A percentile compares a stretch with the other conserved stretches of the same genome.
These are phyloP conservation scores for Hypercompe scribonia DNA, from an alignment of 2,888 invertebrate species.

Conservation along the genomic window DNA sequence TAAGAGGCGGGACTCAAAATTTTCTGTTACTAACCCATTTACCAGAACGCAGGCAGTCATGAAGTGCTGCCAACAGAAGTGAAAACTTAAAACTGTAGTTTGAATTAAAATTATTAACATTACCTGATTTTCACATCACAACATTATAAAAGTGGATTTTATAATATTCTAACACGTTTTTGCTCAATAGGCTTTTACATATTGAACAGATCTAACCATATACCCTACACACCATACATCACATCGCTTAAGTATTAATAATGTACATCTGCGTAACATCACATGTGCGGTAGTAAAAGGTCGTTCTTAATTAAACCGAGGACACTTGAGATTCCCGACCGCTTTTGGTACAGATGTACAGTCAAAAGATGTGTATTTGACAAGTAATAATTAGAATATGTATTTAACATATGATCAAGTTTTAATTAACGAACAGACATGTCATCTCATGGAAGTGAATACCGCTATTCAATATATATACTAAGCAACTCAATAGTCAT, in stretches of 20 bases:
- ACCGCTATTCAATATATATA: too few species aligned
- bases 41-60: too few species aligned
- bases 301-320: conserved; percentile 12
- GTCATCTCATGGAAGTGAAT: too few species aligned
- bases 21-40: too few species aligned
- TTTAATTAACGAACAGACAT: too few species aligned
- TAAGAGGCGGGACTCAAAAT: too few species aligned
- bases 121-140: too few species aligned
- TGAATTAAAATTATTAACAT: too few species aligned
- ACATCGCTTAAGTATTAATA: neutral
- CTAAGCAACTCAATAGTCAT: too few species aligned
- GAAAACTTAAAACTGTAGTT: too few species aligned
- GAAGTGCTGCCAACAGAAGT: too few species aligned
- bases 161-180: neutral
- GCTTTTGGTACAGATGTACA: neutral
- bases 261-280: conserved; percentile 15
- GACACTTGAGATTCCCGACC: conserved; percentile 1
- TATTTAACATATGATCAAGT: neutral
- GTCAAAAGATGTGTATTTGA: neutral
- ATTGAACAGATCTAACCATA: neutral
- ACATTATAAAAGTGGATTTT: neutral
- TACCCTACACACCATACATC: neutral
- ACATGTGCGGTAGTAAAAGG: conserved; percentile 9
- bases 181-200: neutral
- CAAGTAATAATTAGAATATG: neutral